A percentile compares a stretch with the other conserved stretches of the same genome.
Conservation (phyloP, 2,113 vertebrate genomes). For the Egretta garzetta region DNA sequence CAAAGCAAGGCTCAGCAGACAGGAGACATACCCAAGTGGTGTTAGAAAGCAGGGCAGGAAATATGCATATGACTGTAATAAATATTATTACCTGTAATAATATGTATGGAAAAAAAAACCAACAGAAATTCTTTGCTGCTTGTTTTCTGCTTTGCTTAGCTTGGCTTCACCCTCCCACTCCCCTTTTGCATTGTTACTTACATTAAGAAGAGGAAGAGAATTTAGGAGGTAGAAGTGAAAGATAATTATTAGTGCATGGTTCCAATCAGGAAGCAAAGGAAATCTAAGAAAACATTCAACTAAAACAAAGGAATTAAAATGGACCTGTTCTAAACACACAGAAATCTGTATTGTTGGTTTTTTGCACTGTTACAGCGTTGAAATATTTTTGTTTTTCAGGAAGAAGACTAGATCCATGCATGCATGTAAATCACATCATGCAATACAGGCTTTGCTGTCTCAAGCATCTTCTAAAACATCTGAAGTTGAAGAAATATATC, state of each 20-base stretch:
- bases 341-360: neutral
- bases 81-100: neutral
- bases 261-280: slow-evolving; percentile 41
- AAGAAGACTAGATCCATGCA: slow-evolving; percentile 20
- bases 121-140: neutral
- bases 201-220: slow-evolving; percentile 71
- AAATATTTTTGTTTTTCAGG: slow-evolving; percentile 12
- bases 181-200: slow-evolving; percentile 71
- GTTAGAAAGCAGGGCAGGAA: slow-evolving; percentile 72
- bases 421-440: neutral
- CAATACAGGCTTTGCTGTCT: neutral
- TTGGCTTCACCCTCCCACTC: slow-evolving; percentile 30
- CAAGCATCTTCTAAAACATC: neutral
- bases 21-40: slow-evolving; percentile 76
- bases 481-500: neutral
- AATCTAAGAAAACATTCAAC: slow-evolving; percentile 56
- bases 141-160: slow-evolving; percentile 8
- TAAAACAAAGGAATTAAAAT: slow-evolving; percentile 46
- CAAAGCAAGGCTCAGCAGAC: slow-evolving; percentile 93
- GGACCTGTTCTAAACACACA: neutral
- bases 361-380: neutral
- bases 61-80: slow-evolving; percentile 9
- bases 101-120: neutral
- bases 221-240: slow-evolving; percentile 71
- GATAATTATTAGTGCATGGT: slow-evolving; percentile 63